These are phyloP conservation scores for Agonopterix subpropinquella DNA, from an alignment of 2,888 invertebrate species.

Conservation along the genomic window DNA sequence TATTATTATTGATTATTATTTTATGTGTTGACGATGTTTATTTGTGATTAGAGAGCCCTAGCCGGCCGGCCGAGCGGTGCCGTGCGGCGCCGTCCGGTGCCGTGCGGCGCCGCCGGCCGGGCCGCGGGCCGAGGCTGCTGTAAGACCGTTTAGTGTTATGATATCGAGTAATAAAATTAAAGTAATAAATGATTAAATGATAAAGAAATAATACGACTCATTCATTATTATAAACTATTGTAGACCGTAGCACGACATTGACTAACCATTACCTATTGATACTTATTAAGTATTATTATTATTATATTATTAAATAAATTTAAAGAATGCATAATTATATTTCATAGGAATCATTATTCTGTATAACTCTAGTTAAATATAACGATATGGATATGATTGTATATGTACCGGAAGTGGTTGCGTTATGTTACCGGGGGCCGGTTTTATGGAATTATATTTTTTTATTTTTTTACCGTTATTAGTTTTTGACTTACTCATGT, in stretches of 20 bases:
- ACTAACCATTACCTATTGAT: constrained; percentile 75
- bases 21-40: constrained; percentile 75
- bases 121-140: constrained; percentile 57
- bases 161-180: constrained; percentile 67
- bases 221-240: constrained; percentile 71
- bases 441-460: constrained; percentile 72
- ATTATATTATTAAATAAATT: constrained; percentile 75
- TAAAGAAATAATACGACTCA: constrained; percentile 71
- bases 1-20: constrained; percentile 76
- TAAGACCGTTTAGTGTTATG: constrained; percentile 66
- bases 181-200: constrained; percentile 56
- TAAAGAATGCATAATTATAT: constrained; percentile 77
- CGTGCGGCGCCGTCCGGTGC: constrained; percentile 4
- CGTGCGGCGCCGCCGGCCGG: constrained; percentile 6
- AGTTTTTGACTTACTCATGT: constrained; percentile 71
- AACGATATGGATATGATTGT: constrained; percentile 68
- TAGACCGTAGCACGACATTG: constrained; percentile 72
- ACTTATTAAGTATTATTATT: constrained; percentile 76
- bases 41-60: constrained; percentile 69
- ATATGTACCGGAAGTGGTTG: constrained; percentile 53
- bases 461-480: constrained; percentile 76
- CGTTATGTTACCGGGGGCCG: constrained; percentile 61
- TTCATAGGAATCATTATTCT: constrained; percentile 77
- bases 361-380: constrained; percentile 77
- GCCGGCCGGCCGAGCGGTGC: constrained; percentile 25